phyloP scores from a whole-genome alignment of 2,888 invertebrate genomes.

The Cylloceria caligata region DNA sequence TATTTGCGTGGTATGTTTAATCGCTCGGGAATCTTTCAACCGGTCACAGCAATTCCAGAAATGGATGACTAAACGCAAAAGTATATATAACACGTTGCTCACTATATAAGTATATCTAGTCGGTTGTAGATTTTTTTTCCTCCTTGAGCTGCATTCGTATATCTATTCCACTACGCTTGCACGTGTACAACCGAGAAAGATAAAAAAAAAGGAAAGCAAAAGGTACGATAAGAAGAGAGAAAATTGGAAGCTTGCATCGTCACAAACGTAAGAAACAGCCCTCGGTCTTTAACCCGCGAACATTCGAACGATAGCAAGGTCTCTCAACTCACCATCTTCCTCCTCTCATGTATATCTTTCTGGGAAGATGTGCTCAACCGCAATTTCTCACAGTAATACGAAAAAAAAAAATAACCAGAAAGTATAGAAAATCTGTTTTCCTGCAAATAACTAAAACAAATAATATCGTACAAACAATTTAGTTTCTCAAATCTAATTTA shows the following conservation, averaged over 20 bases:
- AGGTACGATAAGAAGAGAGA: conserved; percentile 62
- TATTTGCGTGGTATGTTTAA: conserved; percentile 56
- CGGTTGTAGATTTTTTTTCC: conserved; percentile 40
- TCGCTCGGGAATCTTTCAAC: conserved; percentile 73
- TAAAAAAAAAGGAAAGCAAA: conserved; percentile 72
- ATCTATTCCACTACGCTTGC: not conserved
- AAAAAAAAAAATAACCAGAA: not conserved
- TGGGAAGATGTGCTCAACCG: conserved; percentile 3
- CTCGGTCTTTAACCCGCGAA: conserved; percentile 77
- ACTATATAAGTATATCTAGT: conserved; percentile 27
- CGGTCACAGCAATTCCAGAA: conserved; percentile 67
- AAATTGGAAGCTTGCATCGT: conserved; percentile 57
- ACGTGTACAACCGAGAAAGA: conserved; percentile 55
- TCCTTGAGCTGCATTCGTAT: conserved; percentile 24
- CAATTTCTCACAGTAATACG: not conserved
- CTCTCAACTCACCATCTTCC: conserved; percentile 27
- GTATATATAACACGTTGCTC: conserved; percentile 65
- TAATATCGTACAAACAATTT: too few species aligned
- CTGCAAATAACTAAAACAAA: too few species aligned
- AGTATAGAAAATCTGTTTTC: not conserved
- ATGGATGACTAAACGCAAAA: conserved; percentile 66
- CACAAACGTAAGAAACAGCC: conserved; percentile 75
- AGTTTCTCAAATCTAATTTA: too few species aligned
- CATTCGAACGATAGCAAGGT: conserved; percentile 70
- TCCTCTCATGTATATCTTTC: not conserved